Evolutionary conservation across 2,113 vertebrate species (phyloP), one percentile per base, ranked within the genome.

Genomic region (Rhabdomys dilectus): DNA sequence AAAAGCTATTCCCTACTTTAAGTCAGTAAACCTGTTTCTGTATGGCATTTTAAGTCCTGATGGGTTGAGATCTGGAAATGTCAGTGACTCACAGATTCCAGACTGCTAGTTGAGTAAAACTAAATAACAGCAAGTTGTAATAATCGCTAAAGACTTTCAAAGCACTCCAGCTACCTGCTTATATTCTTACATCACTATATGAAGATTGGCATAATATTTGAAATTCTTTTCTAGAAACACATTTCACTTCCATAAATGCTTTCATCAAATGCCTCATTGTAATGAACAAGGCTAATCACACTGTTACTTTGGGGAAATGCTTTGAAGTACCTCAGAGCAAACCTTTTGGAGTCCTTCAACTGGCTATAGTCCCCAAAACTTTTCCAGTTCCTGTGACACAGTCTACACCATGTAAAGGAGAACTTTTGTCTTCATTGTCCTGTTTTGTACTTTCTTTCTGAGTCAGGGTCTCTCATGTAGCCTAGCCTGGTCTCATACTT

Each of bases 191-290:
- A 91, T 95, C 56, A 58, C 89, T 95, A 26, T 95, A 62, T 48
- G 22, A 90, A 92, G 80, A 97, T 26, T 92, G 95, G 76, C 80
- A 45, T 91, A 91, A 88, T 92, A 90, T 93, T 97, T 89, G 75
- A 95, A 95, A 95, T 82, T 21, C 91, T 97, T 97, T 97, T 92
- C 88, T 93, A 90, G 91, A 95, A 84, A 95, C 75, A 87, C 93
- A 48, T 60, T 95, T 96, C 73, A 53, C 68, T 92, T 95, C 53
- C 62, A 66, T 66, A 87, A 89, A 48, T 70, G 68, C 92, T 97
- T 73, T 93, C 60, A 84, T 94, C 53, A 89, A 93, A 82, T 73
- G 68, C 68, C 22, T 93, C 56, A 42, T 82, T 56, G 29, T 53
- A 60, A 89, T 70, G 88, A 97, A 84, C 91, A 91, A 77, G 31